Conservation (phyloP, 2,113 vertebrate species). For the Cisticola juncidis region DNA sequence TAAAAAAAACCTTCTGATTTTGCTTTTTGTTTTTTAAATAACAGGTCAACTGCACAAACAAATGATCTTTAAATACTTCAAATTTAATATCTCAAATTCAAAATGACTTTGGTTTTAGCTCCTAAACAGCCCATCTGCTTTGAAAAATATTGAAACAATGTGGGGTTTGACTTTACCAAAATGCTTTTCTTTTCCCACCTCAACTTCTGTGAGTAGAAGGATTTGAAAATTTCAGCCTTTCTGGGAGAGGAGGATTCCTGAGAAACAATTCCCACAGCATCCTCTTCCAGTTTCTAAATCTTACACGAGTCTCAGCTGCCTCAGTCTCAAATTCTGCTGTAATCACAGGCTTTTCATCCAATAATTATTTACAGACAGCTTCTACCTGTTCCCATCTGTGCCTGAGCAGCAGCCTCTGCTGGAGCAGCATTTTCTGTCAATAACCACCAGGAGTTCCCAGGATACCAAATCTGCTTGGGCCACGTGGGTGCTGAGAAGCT, state of each 20-base stretch:
- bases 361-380: constrained; percentile 10
- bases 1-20: background rate
- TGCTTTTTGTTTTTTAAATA: background rate
- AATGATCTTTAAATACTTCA: background rate
- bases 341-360: background rate
- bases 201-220: background rate
- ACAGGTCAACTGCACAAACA: background rate
- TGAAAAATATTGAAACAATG: background rate
- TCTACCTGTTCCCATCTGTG: constrained; percentile 17
- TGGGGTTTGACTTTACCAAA: background rate
- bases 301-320: background rate
- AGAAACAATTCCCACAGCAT: background rate
- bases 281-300: background rate
- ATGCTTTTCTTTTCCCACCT: background rate
- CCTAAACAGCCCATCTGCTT: background rate
- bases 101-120: background rate
- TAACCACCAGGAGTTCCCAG: constrained; percentile 49
- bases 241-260: background rate
- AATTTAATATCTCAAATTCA: background rate
- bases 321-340: background rate
- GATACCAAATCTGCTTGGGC: constrained; percentile 56
- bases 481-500: background rate
- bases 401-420: constrained; percentile 48
- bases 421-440: constrained; percentile 49
- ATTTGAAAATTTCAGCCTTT: background rate